Conservation (phyloP, 2,113 vertebrate genomes). For the Elachura formosa region DNA sequence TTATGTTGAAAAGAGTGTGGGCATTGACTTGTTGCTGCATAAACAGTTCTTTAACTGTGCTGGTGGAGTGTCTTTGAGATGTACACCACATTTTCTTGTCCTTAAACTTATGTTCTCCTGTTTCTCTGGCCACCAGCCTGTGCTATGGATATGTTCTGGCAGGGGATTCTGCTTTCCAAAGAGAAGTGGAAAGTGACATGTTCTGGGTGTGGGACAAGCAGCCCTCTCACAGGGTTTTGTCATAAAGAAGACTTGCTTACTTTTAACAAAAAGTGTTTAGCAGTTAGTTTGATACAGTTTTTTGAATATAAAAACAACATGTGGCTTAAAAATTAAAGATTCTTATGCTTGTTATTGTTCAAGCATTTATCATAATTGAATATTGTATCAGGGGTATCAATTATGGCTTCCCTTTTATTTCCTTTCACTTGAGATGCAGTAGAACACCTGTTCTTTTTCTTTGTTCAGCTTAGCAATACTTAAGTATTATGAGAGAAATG, state of each 20-base stretch:
- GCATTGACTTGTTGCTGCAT: neutral
- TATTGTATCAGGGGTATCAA: neutral
- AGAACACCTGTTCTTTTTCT: neutral
- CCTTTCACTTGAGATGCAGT: neutral
- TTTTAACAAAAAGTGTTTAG: neutral
- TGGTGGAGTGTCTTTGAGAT: neutral
- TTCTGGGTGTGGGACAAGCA: neutral
- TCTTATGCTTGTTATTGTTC: neutral
- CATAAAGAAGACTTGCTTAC: neutral
- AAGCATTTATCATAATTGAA: neutral
- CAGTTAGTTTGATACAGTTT: neutral
- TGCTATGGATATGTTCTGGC: accelerated
- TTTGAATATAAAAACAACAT: neutral
- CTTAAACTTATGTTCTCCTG: neutral
- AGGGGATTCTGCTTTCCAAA: neutral
- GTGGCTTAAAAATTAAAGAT: neutral
- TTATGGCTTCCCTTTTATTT: neutral
- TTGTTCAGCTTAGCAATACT: neutral
- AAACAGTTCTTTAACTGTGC: neutral
- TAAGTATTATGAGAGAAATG: neutral
- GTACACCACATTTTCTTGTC: neutral
- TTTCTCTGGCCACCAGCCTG: neutral
- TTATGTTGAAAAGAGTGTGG: neutral
- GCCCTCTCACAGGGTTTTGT: neutral
- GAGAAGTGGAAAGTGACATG: accelerated